Evolutionary conservation across 2,797 vertebrate genomes (phyloP), one percentile per base, ranked within the genome.

Genomic region (Bovichtus diacanthus): DNA sequence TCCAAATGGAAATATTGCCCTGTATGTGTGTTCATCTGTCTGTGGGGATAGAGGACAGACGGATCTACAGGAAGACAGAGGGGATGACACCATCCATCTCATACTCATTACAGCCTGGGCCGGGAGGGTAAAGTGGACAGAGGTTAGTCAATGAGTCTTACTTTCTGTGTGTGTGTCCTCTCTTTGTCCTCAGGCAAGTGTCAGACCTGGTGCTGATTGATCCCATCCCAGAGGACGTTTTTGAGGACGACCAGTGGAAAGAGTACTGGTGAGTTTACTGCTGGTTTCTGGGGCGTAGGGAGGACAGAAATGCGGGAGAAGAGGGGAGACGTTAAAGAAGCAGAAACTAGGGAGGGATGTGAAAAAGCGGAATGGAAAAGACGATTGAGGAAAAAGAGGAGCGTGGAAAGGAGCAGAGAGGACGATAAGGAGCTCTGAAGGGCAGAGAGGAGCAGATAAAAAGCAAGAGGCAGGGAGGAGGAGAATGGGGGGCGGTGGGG

Each of bases 191-290:
- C 90, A 96, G 96, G 93, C 94, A 95, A 83, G 95, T 96, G 88
- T 95, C 94, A 39, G 94, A 96, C 90, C 89, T 96, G 84, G 94
- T 96, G 78, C 87, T 96, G 90, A 96, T 96, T 80, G 92, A 95
- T 94, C 95, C 95, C 43, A 93, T 96, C 82, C 95, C 95, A 61
- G 96, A 96, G 80, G 93, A 94, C 23, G 9, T 94, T 67, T 96
- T 96, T 86, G 88, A 95, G 74, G 93, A 95, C 63, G 88, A 93
- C 56, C 86, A 88, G 65, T 96, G 96, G 95, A 92, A 85, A 50
- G 89, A 94, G 80, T 91, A 95, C 90, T 96, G 95, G 96, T 96
- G 90, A 96, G 95, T 95, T 76, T 53, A 44, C 27, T 34, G 63
- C 41, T 70, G 38, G 36, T 53, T 78, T 76, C 61, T 58, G 59